Evolutionary conservation across 2,113 vertebrate genomes (phyloP), one percentile per base, ranked within the genome.

Genomic region (Lates calcarifer): DNA sequence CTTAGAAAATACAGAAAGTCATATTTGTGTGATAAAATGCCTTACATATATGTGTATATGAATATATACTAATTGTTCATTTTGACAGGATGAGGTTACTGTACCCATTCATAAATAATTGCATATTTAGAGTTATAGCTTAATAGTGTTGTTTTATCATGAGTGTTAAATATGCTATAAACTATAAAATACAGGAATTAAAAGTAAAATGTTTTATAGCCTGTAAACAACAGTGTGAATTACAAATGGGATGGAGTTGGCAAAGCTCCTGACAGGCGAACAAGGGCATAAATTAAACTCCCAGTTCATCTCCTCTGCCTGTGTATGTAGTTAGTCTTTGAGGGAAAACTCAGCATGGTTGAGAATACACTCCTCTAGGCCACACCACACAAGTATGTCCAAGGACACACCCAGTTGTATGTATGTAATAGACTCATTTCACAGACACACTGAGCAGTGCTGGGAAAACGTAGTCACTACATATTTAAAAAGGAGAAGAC

Each of bases 181-280:
- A 90, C 82, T 64, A 68, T 90, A 55, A 84, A 89, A 84, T 63
- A 68, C 62, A 64, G 20, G 75, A 72, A 91, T 83, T 75, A 65
- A 51, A 89, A 80, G 87, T 83, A 14, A 85, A 85, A 68, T 20
- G 57, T 70, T 87, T 88, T 70, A 90, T 60, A 31, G 77, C 41
- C 62, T 61, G 31, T 70, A 82, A 90, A 86, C 75, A 89, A 65
- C 62, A 60, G 69, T 57, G 62, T 72, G 47, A 82, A 81, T 84
- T 68, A 57, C 39, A 83, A 80, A 87, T 63, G 56, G 71, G 71
- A 49, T 31, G 17, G 12, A 69, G 66, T 17, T 74, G 80, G 63
- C 53, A 79, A 47, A 61, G 13, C 62, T 64, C 62, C 53, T 79
- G 77, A 87, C 68, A 13, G 57, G 71, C 82, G 69, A 67, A 62